Conservation (phyloP, 2,797 vertebrate genomes). For the Luscinia luscinia region DNA sequence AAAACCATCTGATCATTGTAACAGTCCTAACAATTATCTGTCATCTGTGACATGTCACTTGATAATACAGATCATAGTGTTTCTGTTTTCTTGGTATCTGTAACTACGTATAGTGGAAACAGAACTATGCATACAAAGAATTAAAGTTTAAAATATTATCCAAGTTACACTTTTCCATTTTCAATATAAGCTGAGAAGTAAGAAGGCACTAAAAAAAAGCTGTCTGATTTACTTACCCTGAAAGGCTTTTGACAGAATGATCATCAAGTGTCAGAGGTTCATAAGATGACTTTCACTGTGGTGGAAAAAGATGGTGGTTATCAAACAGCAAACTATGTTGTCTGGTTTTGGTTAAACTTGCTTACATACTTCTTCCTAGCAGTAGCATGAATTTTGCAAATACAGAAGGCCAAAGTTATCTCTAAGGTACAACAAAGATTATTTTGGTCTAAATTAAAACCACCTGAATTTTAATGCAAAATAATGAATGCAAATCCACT, state of each 20-base stretch:
- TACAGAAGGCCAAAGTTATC: neutral
- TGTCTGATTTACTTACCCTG: neutral
- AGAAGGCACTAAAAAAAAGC: neutral
- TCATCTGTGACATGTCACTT: neutral
- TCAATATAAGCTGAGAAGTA: neutral
- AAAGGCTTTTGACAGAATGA: neutral
- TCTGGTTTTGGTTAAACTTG: neutral
- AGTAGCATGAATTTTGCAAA: neutral
- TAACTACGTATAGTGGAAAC: neutral
- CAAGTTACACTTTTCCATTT: neutral
- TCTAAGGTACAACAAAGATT: neutral
- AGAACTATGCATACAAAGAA: neutral
- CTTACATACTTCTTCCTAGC: neutral
- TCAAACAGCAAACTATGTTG: neutral
- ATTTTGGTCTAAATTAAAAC: slow-evolving; percentile 7
- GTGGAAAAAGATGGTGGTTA: neutral
- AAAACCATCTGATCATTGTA: neutral
- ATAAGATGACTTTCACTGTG: neutral
- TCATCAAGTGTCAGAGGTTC: neutral
- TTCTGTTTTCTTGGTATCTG: neutral
- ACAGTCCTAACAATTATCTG: neutral
- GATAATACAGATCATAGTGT: neutral
- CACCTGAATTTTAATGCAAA: neutral
- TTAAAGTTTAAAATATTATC: neutral
- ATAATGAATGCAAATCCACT: neutral